phyloP scores from a whole-genome alignment of 2,797 vertebrate genomes.

The Potorous gilbertii region DNA sequence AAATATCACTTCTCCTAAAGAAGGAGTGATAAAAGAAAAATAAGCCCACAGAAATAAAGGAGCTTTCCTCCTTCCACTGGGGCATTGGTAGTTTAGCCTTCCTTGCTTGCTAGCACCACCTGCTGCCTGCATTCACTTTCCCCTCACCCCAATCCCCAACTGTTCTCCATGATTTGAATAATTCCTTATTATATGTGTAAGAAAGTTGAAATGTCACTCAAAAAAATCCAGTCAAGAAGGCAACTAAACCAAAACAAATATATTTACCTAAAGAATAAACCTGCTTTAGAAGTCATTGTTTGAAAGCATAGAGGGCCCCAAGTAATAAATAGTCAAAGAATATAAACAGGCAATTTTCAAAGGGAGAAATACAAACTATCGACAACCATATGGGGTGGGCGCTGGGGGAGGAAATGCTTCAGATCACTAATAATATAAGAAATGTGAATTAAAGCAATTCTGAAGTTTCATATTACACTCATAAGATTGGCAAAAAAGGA shows the following conservation, averaged over 20 bases:
- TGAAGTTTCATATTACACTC: background rate
- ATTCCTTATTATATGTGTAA: background rate
- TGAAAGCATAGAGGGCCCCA: background rate
- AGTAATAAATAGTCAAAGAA: background rate
- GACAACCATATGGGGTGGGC: background rate
- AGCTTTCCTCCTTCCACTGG: background rate
- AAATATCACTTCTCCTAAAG: background rate
- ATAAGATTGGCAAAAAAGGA: background rate
- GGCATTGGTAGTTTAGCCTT: background rate
- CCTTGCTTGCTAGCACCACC: background rate
- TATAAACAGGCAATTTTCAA: background rate
- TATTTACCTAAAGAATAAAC: background rate
- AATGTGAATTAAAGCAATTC: background rate
- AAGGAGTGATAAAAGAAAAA: background rate
- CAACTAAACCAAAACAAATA: background rate
- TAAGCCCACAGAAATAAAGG: background rate
- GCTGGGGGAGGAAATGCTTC: background rate
- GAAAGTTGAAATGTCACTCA: background rate
- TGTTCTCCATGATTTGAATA: background rate
- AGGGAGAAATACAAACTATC: background rate
- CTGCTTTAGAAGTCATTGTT: background rate
- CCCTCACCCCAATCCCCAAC: background rate
- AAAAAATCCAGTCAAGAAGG: background rate
- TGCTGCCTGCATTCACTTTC: background rate
- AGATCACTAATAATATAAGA: background rate